Base-by-base conservation (phyloP, 2,797 vertebrate genomes). In the Phataginus tetradactyla region DNA sequence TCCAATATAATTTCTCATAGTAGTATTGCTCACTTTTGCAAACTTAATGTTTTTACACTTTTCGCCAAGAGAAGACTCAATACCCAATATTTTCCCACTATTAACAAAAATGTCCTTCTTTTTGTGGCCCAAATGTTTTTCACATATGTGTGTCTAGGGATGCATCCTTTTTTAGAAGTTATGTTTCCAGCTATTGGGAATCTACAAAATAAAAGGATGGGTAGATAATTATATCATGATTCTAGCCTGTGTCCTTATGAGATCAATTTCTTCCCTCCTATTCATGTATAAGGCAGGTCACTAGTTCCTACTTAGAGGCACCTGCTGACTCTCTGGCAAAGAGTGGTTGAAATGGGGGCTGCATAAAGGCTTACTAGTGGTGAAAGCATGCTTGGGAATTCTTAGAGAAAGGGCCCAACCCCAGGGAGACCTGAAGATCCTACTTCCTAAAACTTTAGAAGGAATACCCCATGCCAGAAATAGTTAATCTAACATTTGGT, bases 391-490 rank as follows among this genome's bases (percentile, higher is more conserved):
- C 51, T 72, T 86, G 21, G 95, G 37, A 93, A 81, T 89, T 55
- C 20, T 85, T 81, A 85, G 23, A 72, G n/a, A 83, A 57, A 59
- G 25, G 10, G 29, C 27, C 81, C 21, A 83, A 37, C 75, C 32
- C 20, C 71, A 83, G 51, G 13, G 15, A 14, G 6, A 27, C 13
- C n/a, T 4, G 5, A 85, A 61, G 10, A 59, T 75, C 3, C 21
- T 75, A 55, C 51, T 85, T 95, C 6, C 15, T 86, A 59, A 93
- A 77, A 75, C 1, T 49, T 91, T 3, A 91, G 21, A 86, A 74
- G n/a, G 64, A 72, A 77, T 93, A 90, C 49, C 69, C 23, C 81
- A 15, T 81, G 49, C 49, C 51, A 94, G 27, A 93, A 89, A 69
- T 29, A 64, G 7, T 72, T 86, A 66, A 32, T 77, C 10, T 93